Evolutionary conservation across 1,140 invertebrate species (phyloP).

Genomic region (Platorchestia sp.): DNA sequence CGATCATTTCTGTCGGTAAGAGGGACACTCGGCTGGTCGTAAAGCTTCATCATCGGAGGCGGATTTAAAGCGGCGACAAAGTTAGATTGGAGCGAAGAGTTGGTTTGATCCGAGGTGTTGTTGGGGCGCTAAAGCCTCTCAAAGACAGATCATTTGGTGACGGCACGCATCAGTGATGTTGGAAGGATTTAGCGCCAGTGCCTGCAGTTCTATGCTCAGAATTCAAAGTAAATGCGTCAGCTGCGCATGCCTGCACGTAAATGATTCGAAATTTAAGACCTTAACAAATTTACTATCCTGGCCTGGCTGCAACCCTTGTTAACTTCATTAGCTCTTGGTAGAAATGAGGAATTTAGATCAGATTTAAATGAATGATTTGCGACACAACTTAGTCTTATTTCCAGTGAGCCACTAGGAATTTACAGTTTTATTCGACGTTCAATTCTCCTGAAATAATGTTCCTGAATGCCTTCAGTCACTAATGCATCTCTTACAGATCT

Average conservation of each 20-base stretch:
- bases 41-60: slow-evolving; percentile 27
- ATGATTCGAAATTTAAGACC: not conserved
- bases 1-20: not conserved
- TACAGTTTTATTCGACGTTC: not conserved
- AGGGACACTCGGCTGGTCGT: not conserved
- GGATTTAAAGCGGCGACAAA: slow-evolving; percentile 17
- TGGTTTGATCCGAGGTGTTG: slow-evolving; percentile 28
- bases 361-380: not conserved
- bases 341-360: not conserved
- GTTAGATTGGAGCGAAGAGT: slow-evolving; percentile 38
- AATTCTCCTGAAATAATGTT: not conserved
- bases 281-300: not conserved
- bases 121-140: not conserved
- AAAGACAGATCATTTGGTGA: not conserved
- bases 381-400: not conserved
- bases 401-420: not conserved
- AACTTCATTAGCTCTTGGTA: not conserved
- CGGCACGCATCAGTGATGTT: slow-evolving; percentile 9
- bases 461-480: not conserved
- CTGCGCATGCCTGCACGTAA: not conserved
- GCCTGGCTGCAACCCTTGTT: not conserved
- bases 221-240: not conserved
- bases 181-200: not conserved
- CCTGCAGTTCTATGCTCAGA: too few relatives aligned
- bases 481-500: not conserved